Percentiles rank a stretch among this genome's conserved stretches.
Conservation (phyloP, 2,888 invertebrate genomes). For the Odontomyia ornata region DNA sequence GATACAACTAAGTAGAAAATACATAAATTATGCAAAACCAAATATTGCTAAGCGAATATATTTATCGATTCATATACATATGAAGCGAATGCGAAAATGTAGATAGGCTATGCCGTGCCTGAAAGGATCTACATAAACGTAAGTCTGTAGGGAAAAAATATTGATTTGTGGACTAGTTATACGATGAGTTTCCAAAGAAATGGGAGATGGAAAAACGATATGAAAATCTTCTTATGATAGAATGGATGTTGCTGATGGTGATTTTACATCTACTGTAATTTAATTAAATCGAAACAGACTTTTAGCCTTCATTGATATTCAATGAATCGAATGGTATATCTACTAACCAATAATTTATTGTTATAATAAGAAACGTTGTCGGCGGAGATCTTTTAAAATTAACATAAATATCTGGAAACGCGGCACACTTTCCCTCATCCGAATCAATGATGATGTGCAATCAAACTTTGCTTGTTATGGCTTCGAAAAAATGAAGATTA, state of each 20-base stretch:
- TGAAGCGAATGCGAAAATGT: slow-evolving; percentile 12
- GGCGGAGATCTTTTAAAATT: no score
- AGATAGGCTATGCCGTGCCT: background rate
- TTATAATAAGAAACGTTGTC: no score
- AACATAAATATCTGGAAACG: background rate
- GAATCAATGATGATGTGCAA: background rate
- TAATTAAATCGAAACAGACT: background rate
- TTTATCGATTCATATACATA: background rate
- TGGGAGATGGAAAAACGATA: slow-evolving; percentile 14
- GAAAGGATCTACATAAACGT: background rate
- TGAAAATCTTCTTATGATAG: slow-evolving; percentile 30
- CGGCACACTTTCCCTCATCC: background rate
- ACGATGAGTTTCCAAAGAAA: background rate
- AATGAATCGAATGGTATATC: no score
- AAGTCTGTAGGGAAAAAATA: slow-evolving; percentile 27
- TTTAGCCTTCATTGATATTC: background rate
- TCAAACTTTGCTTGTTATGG: background rate
- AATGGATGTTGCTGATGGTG: background rate
- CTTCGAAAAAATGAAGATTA: slow-evolving; percentile 32
- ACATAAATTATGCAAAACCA: slow-evolving; percentile 43
- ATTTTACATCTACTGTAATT: background rate
- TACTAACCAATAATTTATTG: no score
- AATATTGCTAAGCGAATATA: slow-evolving; percentile 42
- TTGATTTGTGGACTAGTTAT: slow-evolving; percentile 21
- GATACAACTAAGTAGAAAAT: background rate